phyloP scores from a whole-genome alignment of 1,140 invertebrate species.

The Brachionus paranguensis region DNA sequence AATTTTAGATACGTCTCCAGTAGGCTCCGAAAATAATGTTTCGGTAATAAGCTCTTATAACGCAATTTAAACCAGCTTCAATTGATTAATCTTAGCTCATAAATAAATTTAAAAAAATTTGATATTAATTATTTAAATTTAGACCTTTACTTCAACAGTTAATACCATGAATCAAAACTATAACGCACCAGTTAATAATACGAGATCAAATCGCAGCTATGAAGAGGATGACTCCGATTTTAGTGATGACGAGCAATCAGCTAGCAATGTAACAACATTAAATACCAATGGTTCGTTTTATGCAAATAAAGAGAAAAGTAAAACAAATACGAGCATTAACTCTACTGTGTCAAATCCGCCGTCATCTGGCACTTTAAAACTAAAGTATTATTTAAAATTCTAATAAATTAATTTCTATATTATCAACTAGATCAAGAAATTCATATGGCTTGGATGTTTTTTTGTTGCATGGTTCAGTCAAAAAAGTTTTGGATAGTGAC shows the following conservation, averaged over 20 bases:
- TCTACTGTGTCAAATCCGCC: not conserved
- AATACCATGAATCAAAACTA: not conserved
- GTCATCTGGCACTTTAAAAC: not conserved
- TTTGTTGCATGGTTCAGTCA: conserved; percentile 19
- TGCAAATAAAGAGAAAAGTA: not conserved
- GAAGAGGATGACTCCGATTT: conserved; percentile 3
- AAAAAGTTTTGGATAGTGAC: conserved; percentile 24
- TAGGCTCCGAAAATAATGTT: not conserved
- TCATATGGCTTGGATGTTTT: conserved; percentile 30
- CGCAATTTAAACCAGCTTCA: not conserved
- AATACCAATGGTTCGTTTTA: not conserved
- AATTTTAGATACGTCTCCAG: not conserved
- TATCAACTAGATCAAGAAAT: not conserved
- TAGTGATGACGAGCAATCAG: not conserved
- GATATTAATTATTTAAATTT: not conserved
- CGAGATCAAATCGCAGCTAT: not conserved
- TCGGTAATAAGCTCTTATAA: not conserved
- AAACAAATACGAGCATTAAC: not conserved
- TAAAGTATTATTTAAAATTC: conserved; percentile 1
- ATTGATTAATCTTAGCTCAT: not conserved
- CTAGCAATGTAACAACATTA: not conserved
- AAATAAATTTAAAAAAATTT: not conserved
- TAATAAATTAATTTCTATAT: not conserved
- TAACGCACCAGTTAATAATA: not conserved
- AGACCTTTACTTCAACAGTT: not conserved